Base-by-base conservation (phyloP, 1,140 invertebrate genomes). In the Caenorhabditis brenneri region DNA sequence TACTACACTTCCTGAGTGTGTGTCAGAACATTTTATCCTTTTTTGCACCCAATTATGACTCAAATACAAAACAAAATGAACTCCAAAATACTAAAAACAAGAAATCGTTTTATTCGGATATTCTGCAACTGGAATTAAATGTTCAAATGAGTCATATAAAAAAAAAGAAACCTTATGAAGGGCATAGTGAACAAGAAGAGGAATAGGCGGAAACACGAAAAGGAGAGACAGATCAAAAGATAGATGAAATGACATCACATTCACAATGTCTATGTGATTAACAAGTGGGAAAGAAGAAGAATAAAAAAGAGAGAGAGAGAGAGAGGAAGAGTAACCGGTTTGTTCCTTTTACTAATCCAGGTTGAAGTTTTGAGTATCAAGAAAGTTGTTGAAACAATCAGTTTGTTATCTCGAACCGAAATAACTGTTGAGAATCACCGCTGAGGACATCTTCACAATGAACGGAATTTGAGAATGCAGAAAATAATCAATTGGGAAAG, bases 231-330 rank as follows among this genome's bases (percentile, higher is more conserved):
- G 79, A 55, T 53, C 12, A 78, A 27, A 58, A 81, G 80, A 81
- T 81, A 53, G 80, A 81, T 36, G 29, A 58, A 81, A 81, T 53
- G 58, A 58, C 80, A 81, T 81, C 80, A 46, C 36, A 58, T 53
- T 42, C 39, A 42, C 39, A 42, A 12, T 42, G 5, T 42, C 39
- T 42, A 6, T 42, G 39, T 81, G 80, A 81, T 81, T 31, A 58
- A 58, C 58, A 58, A 81, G 51, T 53, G 51, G 48, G n/a, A n/a
- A n/a, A n/a, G n/a, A n/a, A n/a, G n/a, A n/a, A n/a, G n/a, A n/a
- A n/a, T n/a, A n/a, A n/a, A n/a, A n/a, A n/a, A n/a, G n/a, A n/a
- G n/a, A n/a, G n/a, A n/a, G n/a, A 51, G 6, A 27, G 24, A 55
- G 24, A 27, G 27, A 12, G 48, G 12, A 5, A 24, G 74, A 6